Conservation (phyloP, 2,888 invertebrate species). For the Harpalus rubripes region DNA sequence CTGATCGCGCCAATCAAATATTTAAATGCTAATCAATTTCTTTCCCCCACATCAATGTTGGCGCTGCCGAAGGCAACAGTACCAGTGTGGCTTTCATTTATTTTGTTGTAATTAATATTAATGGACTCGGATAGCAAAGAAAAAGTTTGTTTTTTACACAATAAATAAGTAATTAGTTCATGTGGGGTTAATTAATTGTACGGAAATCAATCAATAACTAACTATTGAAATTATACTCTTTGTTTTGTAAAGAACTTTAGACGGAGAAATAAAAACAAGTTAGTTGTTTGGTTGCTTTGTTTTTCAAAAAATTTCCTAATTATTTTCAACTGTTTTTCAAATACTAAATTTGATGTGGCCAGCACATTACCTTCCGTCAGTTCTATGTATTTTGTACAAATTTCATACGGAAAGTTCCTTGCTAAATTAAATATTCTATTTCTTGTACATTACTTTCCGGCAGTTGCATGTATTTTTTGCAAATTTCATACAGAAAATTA, state of each 20-base stretch:
- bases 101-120: conserved; percentile 46
- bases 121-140: neutral
- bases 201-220: neutral
- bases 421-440: too few species aligned
- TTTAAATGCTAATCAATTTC: conserved; percentile 62
- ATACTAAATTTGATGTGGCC: too few species aligned
- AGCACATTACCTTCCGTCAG: too few species aligned
- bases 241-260: neutral
- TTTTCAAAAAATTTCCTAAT: neutral
- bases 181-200: conserved; percentile 10
- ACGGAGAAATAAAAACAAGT: neutral
- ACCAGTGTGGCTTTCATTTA: neutral
- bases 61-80: neutral
- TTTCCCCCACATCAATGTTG: conserved; percentile 19
- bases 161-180: conserved; percentile 29
- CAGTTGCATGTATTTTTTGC: too few species aligned
- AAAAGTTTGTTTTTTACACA: conserved; percentile 12
- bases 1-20: conserved; percentile 56
- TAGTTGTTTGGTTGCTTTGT: neutral
- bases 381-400: too few species aligned
- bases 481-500: too few species aligned
- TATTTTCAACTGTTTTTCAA: neutral
- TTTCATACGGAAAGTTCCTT: too few species aligned
- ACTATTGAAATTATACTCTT: neutral
- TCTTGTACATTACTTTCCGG: too few species aligned